Evolutionary conservation across 2,888 invertebrate genomes (phyloP), one percentile per base, ranked within the genome.

Genomic region (Nemapogon koenigi): DNA sequence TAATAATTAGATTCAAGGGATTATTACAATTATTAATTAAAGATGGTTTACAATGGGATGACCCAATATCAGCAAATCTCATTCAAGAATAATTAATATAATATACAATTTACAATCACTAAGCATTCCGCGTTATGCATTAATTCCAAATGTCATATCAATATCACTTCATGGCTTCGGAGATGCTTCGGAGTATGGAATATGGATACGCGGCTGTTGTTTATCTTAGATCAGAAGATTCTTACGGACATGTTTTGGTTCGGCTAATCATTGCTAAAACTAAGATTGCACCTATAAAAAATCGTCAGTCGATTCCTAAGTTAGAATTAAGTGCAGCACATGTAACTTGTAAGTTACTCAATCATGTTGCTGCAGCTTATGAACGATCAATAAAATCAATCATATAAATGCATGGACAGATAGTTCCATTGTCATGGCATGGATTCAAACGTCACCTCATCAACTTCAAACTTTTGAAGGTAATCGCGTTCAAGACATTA

Each of bases 341-440:
- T 11, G 15, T 35, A 3, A 16, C 17, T 16, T 13, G 10, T 8
- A 39, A 32, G 17, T 17, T 17, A n/a, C 25, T 33, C 15, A 33
- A 32, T 16, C 26, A 39, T 26, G 13, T 39, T 7, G 2, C 15
- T 3, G 8, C 15, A 3, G 17, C 31, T 3, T 15, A 17, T 14
- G 33, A 27, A 11, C 7, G 15, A 2, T 26, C 22, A 8, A 17
- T 32, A 4, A 13, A 3, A 11, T 27, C 3, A 14, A 31, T 27
- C 22, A 31, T 4, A 14, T 40, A 2, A 7, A 31, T 8, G 30
- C 26, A 16, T 40, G 40, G 40, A 37, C 22, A 7, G 37, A 39
- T 13, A 40, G 40, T 15, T 26, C 37, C 14, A 37, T 40, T 4
- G 37, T 40, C 8, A 25, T 36, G 6, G 27, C 40, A 10, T 37